Base-by-base conservation (phyloP, 1,140 invertebrate genomes). In the Bombus turneri region DNA sequence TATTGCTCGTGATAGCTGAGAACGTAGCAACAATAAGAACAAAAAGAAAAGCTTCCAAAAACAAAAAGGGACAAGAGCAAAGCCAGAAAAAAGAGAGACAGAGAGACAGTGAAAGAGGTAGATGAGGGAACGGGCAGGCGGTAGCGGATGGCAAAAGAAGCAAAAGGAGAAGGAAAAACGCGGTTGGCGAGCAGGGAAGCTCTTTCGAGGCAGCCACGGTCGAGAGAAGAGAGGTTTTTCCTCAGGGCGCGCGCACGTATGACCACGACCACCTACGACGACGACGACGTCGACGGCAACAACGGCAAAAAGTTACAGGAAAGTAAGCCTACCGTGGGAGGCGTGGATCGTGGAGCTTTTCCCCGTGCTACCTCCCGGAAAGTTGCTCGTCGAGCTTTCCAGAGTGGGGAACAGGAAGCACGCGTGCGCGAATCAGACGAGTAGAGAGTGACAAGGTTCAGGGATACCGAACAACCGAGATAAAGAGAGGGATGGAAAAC, bases 281-380 rank as follows among this genome's bases (percentile, higher is more conserved):
- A 88, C 66, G 86, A 77, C 79, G 78, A 83, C 68, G 88, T 81
- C 86, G 83, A 81, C 79, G 78, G 78, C 76, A 66, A 89, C 86
- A 69, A 64, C 78, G 84, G 81, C 84, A 89, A 91, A 92, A 91
- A 92, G 86, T 91, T 92, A 82, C 66, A 79, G 75, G 85, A 91
- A 92, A 93, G 91, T 92, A 93, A 94, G 92, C 93, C 92, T 93
- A 92, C 91, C 89, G 89, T 87, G 86, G 93, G 92, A 93, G 93
- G 93, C 93, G 93, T 94, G 93, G 93, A 94, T 92, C 91, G 90
- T 73, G 92, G 91, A 92, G 92, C 90, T 91, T 92, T 88, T 88
- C 83, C 83, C 81, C 66, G 80, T 85, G 90, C 87, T 80, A 88
- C 85, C 88, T 81, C 86, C 69, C 74, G 68, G 57, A 66, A 87